These are phyloP conservation scores for Melanostoma mellinum DNA, from an alignment of 2,888 invertebrate species.

Conservation along the genomic window DNA sequence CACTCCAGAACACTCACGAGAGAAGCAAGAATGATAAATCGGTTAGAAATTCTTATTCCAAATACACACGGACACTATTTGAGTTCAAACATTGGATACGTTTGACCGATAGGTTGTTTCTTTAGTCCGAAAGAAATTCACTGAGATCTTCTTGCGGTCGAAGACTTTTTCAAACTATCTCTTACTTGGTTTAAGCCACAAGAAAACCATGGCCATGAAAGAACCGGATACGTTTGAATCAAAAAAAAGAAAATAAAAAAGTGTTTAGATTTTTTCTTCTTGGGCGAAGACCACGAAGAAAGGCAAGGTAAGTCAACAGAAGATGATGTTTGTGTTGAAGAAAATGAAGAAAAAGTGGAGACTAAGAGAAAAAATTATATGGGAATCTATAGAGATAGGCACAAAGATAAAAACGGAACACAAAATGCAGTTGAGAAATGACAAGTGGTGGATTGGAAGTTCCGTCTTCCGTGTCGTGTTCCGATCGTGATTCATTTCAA, in stretches of 20 bases:
- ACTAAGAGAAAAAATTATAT: conserved; percentile 12
- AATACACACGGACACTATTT: conserved; percentile 29
- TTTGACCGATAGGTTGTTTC: conserved; percentile 59
- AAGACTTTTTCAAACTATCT: conserved; percentile 71
- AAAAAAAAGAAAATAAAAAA: conserved; percentile 17
- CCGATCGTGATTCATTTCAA: too few relatives aligned
- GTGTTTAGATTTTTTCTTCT: conserved; percentile 36
- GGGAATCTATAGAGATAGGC: not conserved
- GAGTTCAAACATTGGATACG: conserved; percentile 31
- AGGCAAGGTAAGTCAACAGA: conserved; percentile 26
- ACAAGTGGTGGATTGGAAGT: too few relatives aligned
- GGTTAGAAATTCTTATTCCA: conserved; percentile 32
- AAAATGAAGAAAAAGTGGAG: conserved; percentile 12
- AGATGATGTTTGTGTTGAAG: conserved; percentile 7
- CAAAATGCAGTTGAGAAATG: too few relatives aligned
- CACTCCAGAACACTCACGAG: conserved; percentile 1
- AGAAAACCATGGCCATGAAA: conserved; percentile 67
- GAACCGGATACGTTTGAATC: conserved; percentile 61
- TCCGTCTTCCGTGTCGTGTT: too few relatives aligned
- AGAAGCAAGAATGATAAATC: conserved; percentile 60
- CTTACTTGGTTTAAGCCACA: conserved; percentile 48
- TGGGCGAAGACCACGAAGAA: conserved; percentile 36
- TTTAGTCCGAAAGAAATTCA: conserved; percentile 33
- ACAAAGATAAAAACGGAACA: not conserved
- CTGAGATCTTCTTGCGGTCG: conserved; percentile 71